These are phyloP conservation scores for Lampropteryx suffumata DNA, from an alignment of 2,888 invertebrate genomes.

Conservation along the genomic window DNA sequence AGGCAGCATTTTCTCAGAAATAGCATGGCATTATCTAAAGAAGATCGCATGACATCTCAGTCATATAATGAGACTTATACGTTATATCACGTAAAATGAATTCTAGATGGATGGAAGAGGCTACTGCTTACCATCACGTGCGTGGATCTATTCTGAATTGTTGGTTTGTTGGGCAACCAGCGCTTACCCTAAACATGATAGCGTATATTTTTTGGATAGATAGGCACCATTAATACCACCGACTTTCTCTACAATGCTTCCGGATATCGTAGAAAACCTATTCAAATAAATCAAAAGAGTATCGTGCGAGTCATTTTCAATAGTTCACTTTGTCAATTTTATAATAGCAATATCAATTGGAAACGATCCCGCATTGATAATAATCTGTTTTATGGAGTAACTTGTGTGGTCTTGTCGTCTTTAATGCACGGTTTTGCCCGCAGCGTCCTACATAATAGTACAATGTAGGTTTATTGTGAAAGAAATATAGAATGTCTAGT, in stretches of 20 bases:
- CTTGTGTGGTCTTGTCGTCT: constrained; percentile 22
- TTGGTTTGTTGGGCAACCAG: too few species aligned
- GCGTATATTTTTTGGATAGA: too few species aligned
- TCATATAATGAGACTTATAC: not conserved
- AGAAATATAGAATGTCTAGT: not conserved
- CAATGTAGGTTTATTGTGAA: not conserved
- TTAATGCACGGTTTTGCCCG: constrained; percentile 9
- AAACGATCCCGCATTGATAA: constrained; percentile 19
- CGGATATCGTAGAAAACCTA: not conserved
- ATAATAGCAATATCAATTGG: constrained; percentile 22
- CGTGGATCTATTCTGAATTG: too few species aligned
- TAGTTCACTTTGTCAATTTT: constrained; percentile 19
- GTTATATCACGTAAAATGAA: too few species aligned
- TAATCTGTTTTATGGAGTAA: constrained; percentile 16
- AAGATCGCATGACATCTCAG: not conserved
- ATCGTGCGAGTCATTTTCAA: constrained; percentile 2
- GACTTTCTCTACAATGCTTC: too few species aligned
- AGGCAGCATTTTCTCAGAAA: constrained; percentile 2
- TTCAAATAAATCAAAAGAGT: constrained; percentile 1
- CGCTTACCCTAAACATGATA: too few species aligned
- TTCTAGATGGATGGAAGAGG: too few species aligned
- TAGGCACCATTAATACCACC: too few species aligned
- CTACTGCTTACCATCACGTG: too few species aligned
- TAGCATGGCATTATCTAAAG: not conserved
- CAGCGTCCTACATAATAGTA: constrained; percentile 5